These are phyloP conservation scores for Sarcophaga bullata DNA, from an alignment of 1,140 invertebrate species.

Conservation along the genomic window DNA sequence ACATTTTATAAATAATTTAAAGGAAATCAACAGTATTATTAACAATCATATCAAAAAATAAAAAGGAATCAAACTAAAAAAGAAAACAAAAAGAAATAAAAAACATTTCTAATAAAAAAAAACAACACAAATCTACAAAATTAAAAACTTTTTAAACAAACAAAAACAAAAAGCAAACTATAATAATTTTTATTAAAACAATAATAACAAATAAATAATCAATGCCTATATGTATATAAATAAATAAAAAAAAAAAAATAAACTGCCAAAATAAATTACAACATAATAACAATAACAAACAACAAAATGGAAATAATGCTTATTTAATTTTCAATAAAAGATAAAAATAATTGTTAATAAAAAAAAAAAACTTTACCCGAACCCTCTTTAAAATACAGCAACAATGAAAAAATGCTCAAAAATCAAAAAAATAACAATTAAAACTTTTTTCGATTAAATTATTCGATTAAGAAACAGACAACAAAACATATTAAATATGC, in stretches of 20 bases:
- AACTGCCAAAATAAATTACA: constrained; percentile 26
- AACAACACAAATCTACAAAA: neutral
- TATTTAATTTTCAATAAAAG: constrained; percentile 1
- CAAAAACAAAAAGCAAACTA: neutral
- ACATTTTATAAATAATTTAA: neutral
- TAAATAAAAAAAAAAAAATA: neutral
- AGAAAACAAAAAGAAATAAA: neutral
- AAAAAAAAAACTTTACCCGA: constrained; percentile 1
- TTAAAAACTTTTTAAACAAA: constrained; percentile 19
- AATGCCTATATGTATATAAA: constrained; percentile 4
- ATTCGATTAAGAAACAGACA: neutral
- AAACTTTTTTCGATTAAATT: neutral
- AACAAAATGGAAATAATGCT: constrained; percentile 31
- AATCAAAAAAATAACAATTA: constrained; percentile 23
- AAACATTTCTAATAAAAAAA: too few species aligned
- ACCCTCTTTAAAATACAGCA: constrained; percentile 18
- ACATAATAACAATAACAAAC: constrained; percentile 16
- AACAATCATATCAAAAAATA: constrained; percentile 30
- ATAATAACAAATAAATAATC: neutral
- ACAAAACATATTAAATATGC: constrained; percentile 40
- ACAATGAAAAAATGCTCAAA: neutral
- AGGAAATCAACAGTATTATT: constrained; percentile 8
- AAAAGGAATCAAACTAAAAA: constrained; percentile 26
- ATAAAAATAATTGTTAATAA: constrained; percentile 24
- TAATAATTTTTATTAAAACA: neutral